Conservation (phyloP, 2,113 vertebrate genomes). For the Myodes glareolus region DNA sequence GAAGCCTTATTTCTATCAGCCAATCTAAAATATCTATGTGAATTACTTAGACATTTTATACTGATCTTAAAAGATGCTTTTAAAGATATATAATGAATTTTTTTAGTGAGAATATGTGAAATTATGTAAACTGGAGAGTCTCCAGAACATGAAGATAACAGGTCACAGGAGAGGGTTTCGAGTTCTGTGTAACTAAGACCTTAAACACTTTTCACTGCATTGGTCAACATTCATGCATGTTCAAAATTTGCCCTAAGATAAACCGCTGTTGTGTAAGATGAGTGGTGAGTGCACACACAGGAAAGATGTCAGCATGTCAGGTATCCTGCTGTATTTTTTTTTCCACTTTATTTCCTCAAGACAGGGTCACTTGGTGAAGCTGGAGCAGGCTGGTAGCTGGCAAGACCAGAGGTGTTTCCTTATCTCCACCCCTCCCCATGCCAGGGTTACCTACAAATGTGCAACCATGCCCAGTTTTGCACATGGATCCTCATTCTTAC, state of each 20-base stretch:
- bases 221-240: not conserved
- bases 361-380: not conserved
- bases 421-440: not conserved
- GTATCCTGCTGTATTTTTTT: not conserved
- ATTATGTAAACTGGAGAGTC: not conserved
- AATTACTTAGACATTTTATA: not conserved
- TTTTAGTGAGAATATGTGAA: not conserved
- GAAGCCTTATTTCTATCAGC: not conserved
- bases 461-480: not conserved
- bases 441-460: not conserved
- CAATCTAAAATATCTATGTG: not conserved
- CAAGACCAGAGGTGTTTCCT: not conserved
- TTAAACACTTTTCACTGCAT: not conserved
- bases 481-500: not conserved
- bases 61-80: conserved; percentile 11
- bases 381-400: too few species aligned
- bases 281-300: not conserved
- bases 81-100: not conserved
- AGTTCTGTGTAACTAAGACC: not conserved
- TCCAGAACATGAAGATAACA: not conserved
- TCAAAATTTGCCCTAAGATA: conserved; percentile 3
- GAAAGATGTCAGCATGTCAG: not conserved
- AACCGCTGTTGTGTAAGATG: not conserved
- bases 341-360: not conserved
- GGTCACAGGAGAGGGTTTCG: not conserved